Conservation (phyloP, 2,113 vertebrate species). For the Thoracochromis brauschi region DNA sequence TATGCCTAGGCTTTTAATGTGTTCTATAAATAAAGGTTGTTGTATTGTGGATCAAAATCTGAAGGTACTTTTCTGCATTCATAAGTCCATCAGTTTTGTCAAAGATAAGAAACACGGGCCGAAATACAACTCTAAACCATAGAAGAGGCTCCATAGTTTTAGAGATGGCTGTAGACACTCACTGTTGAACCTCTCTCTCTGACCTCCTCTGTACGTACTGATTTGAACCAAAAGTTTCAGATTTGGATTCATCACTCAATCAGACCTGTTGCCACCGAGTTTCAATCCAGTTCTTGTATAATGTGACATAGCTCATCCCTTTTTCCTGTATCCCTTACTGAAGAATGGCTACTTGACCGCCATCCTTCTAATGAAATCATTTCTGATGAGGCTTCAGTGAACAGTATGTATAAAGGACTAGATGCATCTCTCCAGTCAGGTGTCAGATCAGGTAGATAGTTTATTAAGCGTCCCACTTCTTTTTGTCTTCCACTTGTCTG, state of each 20-base stretch:
- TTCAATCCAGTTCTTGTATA: neutral
- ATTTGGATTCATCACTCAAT: neutral
- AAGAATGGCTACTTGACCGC: neutral
- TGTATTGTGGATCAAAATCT: neutral
- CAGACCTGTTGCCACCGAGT: neutral
- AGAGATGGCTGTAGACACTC: neutral
- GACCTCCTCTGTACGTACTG: neutral
- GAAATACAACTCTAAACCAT: fast-evolving
- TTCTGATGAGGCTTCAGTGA: neutral
- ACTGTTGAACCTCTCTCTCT: neutral
- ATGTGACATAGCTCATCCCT: neutral
- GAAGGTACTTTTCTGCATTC: neutral
- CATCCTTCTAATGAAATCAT: neutral
- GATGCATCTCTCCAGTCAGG: neutral
- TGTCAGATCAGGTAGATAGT: fast-evolving
- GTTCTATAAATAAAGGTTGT: too few species aligned
- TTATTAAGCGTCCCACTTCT: neutral
- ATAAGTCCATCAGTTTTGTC: neutral
- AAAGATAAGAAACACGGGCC: neutral
- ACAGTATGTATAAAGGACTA: neutral
- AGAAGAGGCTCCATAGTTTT: neutral
- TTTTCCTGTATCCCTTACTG: neutral
- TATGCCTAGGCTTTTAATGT: too few species aligned
- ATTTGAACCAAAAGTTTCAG: neutral
- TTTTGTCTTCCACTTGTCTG: neutral